Evolutionary conservation across 2,797 vertebrate genomes (phyloP), one percentile per base, ranked within the genome.

Genomic region (Tapera naevia): DNA sequence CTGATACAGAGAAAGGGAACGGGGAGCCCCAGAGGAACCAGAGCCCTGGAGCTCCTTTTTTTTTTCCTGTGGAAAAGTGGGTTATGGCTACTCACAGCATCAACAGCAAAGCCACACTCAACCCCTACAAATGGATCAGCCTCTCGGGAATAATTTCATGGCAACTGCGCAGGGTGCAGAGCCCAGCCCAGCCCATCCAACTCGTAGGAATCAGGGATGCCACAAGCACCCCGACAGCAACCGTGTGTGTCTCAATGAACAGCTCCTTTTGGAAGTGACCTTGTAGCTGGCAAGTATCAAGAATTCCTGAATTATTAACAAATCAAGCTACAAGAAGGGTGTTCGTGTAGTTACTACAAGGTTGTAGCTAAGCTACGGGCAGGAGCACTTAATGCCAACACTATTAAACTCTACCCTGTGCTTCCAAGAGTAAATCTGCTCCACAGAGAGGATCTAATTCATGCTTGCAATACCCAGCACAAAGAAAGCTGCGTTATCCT

Each of bases 91-190:
- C 18, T 24, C 18, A 4, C 14, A 9, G 53, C 13, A 3, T 3
- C 16, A 30, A 27, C 37, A 57, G 67, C 43, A 56, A 35, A 67
- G 14, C 5, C 2, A 7, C 8, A 24, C 16, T 43, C 24, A 51
- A 15, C 50, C 48, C 7, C 0, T 4, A 24, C 50, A 28, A 22
- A 32, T 0, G 0, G 65, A 25, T 25, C 25, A 1, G 1, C 25
- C 86, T 53, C 32, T 16, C 37, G 48, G 92, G 62, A 73, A 0
- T 28, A 4, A 56, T 3, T 15, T 17, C 48, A 6, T 1, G 0
- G 56, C 2, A 6, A 14, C 43, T 4, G 54, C 65, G 24, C 28
- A 6, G 17, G 4, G 13, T 2, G 16, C 37, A 28, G 23, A 30
- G 74, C n/a, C n/a, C n/a, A n/a, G n/a, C 75, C 5, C 72, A 51